These are phyloP conservation scores for Luffia ferchaultella DNA, from an alignment of 2,888 invertebrate genomes.

Conservation along the genomic window DNA sequence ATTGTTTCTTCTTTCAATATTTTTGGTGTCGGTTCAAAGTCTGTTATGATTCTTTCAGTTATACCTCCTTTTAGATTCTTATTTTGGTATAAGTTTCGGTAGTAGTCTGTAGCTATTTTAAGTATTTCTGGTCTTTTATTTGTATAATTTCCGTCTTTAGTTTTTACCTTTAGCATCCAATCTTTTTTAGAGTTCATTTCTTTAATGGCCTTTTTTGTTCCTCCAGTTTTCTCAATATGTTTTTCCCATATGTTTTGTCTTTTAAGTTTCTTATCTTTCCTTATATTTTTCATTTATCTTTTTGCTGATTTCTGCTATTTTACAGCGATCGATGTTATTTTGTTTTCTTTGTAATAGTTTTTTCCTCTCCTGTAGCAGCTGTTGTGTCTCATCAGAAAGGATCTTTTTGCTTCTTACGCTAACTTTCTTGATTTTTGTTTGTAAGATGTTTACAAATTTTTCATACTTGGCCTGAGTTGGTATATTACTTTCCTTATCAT, in stretches of 20 bases:
- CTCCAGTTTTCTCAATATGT: conserved; percentile 8
- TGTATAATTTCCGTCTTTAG: conserved; percentile 1
- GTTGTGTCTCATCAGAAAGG: background rate
- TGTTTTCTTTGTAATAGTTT: background rate
- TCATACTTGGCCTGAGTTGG: too few relatives aligned
- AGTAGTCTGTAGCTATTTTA: conserved; percentile 3
- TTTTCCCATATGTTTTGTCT: conserved; percentile 7
- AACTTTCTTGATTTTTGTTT: background rate
- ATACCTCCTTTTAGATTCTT: background rate
- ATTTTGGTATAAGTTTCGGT: background rate
- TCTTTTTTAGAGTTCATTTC: conserved; percentile 5
- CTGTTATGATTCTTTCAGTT: background rate
- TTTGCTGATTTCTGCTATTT: conserved; percentile 11
- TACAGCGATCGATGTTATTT: too few relatives aligned
- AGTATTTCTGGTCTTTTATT: conserved; percentile 9
- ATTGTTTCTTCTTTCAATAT: conserved; percentile 4
- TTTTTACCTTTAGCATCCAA: conserved; percentile 9
- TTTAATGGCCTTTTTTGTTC: conserved; percentile 9
- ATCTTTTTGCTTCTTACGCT: background rate
- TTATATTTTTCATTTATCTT: conserved; percentile 7
- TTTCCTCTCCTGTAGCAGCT: background rate
- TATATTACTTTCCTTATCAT: too few relatives aligned
- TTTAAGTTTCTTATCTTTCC: conserved; percentile 5
- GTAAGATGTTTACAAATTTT: too few relatives aligned
- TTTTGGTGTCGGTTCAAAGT: background rate